A percentile compares a stretch with the other conserved stretches of the same genome.
These are phyloP conservation scores for Poeciliopsis occidentalis DNA, from an alignment of 2,113 vertebrate genomes.

Conservation along the genomic window DNA sequence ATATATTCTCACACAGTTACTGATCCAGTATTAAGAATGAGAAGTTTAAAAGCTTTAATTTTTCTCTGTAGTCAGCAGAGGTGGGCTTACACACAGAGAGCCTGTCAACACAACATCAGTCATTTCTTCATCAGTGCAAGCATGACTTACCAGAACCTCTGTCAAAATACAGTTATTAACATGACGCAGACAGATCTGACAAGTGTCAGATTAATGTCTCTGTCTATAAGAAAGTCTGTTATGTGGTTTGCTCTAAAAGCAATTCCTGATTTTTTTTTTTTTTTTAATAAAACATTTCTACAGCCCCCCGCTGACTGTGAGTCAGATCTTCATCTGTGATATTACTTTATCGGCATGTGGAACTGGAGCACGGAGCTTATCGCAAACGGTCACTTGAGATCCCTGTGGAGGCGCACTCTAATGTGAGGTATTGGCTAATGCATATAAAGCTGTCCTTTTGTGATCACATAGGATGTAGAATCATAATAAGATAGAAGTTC, in stretches of 20 bases:
- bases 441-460: not conserved
- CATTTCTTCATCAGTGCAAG: not conserved
- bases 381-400: constrained; percentile 2
- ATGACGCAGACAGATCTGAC: not conserved
- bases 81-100: not conserved
- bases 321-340: not conserved
- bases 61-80: constrained; percentile 1
- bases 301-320: not conserved
- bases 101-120: not conserved
- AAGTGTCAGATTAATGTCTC: constrained; percentile 6
- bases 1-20: not conserved
- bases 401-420: not conserved
- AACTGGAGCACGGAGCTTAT: not conserved
- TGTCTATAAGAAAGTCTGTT: not conserved
- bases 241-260: not conserved
- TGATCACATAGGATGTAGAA: not conserved
- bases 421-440: not conserved
- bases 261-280: not conserved
- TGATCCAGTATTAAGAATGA: not conserved
- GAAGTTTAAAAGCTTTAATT: constrained; percentile 1
- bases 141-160: not conserved
- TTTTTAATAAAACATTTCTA: not conserved
- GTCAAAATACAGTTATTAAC: not conserved
- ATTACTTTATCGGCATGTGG: not conserved
- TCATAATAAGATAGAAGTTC: not conserved